These are phyloP conservation scores for Typhlichthys eigenmanni DNA, from an alignment of 2,797 vertebrate genomes.

Conservation along the genomic window DNA sequence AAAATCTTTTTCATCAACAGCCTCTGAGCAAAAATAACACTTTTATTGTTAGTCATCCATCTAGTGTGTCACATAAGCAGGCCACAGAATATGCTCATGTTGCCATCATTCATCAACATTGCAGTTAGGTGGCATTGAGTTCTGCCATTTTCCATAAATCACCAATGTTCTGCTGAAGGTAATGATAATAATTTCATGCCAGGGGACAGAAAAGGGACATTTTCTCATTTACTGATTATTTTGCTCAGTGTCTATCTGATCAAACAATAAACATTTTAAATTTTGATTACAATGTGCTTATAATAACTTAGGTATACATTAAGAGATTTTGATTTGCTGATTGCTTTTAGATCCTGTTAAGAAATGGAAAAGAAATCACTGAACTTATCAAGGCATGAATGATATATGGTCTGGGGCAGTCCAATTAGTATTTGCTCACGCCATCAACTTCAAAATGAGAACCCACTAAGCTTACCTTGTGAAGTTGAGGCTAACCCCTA, in stretches of 20 bases:
- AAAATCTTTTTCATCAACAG: slow-evolving; percentile 35
- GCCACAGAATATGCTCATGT: slow-evolving; percentile 15
- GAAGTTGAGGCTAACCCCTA: background rate
- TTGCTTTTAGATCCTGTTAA: no score
- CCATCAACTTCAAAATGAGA: no score
- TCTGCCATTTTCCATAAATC: slow-evolving; percentile 18
- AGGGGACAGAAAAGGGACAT: background rate
- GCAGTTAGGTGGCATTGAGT: slow-evolving; percentile 25
- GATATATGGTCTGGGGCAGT: no score
- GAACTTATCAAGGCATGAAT: no score
- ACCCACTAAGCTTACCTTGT: background rate
- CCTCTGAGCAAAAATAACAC: slow-evolving; percentile 47
- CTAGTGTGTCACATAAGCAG: slow-evolving; percentile 23
- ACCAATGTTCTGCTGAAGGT: slow-evolving; percentile 10
- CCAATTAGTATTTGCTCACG: no score
- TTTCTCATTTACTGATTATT: no score
- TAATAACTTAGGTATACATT: no score
- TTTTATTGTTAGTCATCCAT: slow-evolving; percentile 50
- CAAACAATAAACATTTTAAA: no score
- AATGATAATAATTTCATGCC: background rate
- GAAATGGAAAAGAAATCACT: no score
- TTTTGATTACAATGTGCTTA: no score
- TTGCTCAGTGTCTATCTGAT: no score
- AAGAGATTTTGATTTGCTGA: no score
- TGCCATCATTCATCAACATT: slow-evolving; percentile 31